Base-by-base conservation (phyloP, 2,797 vertebrate species). In the Numenius phaeopus region DNA sequence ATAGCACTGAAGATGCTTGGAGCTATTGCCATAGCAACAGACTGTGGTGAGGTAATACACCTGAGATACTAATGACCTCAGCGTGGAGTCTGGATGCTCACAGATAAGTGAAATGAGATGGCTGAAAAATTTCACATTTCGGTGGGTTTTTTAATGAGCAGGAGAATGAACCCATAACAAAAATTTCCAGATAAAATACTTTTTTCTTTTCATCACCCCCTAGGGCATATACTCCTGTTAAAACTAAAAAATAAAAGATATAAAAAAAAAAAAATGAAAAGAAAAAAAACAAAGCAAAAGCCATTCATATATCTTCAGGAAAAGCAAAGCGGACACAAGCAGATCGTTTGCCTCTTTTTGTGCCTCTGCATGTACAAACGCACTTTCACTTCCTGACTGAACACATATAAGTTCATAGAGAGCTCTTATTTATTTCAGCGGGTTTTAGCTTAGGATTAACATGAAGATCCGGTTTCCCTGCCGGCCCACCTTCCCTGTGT, bases 21-120 rank as follows among this genome's bases (percentile, higher is more conserved):
- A 95, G 72, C 57, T 47, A 88, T 97, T 95, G 94, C 97, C 97
- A 97, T 95, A 64, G 96, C 95, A 95, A 97, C 94, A 89, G 84
- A 91, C 94, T n/a, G 57, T 1, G 19, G 61, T 96, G 96, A 96
- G 79, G 91, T 90, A 95, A 96, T 96, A 81, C 87, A 95, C 95
- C 96, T 96, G 95, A 95, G 95, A 65, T 26, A n/a, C 26, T 58
- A 85, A 89, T 95, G 96, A 97, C 94, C 84, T 97, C 96, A 91
- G 78, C 1, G 0, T 37, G 89, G 40, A 64, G 72, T 71, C 91
- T 77, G 84, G 72, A 91, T 89, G 82, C 82, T 94, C 40, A 89
- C 4, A 87, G 87, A 90, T 49, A 94, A 92, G 92, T 80, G 32
- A 87, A 85, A 86, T 50, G 59, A 91, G 75, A 70, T 67, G 57